Conservation (phyloP, 2,888 invertebrate genomes). For the Ganaspis brasiliensis region DNA sequence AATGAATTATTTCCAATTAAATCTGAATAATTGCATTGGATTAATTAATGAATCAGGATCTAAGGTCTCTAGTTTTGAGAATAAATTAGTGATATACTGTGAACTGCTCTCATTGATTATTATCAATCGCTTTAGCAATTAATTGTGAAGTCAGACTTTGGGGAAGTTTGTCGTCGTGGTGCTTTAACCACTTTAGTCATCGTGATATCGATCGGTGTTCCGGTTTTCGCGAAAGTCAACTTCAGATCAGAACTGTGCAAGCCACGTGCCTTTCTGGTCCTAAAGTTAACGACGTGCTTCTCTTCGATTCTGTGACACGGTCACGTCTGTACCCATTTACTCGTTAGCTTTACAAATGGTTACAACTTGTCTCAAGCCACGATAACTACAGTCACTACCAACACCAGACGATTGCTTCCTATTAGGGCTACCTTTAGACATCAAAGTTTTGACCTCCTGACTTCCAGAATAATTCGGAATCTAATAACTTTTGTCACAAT, state of each 20-base stretch:
- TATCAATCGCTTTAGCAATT: not conserved
- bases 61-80: not conserved
- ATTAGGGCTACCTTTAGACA: not conserved
- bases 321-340: conserved; percentile 27
- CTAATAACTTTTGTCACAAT: not conserved
- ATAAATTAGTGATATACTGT: not conserved
- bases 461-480: not conserved
- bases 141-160: not conserved
- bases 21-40: not conserved
- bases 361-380: conserved; percentile 31
- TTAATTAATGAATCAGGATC: too few species aligned
- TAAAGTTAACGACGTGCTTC: conserved; percentile 34
- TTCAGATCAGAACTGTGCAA: conserved; percentile 24
- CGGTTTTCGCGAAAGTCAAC: conserved; percentile 17
- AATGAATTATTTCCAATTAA: too few species aligned
- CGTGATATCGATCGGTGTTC: conserved; percentile 31
- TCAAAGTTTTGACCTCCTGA: not conserved
- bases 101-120: not conserved
- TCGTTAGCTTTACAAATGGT: conserved; percentile 38
- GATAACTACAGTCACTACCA: conserved; percentile 14
- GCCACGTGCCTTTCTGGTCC: conserved; percentile 9
- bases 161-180: not conserved
- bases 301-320: conserved; percentile 34
- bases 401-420: not conserved
- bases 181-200: conserved; percentile 37